Evolutionary conservation across 2,888 invertebrate species (phyloP), one percentile per base, ranked within the genome.

Genomic region (Eupeodes luniger): DNA sequence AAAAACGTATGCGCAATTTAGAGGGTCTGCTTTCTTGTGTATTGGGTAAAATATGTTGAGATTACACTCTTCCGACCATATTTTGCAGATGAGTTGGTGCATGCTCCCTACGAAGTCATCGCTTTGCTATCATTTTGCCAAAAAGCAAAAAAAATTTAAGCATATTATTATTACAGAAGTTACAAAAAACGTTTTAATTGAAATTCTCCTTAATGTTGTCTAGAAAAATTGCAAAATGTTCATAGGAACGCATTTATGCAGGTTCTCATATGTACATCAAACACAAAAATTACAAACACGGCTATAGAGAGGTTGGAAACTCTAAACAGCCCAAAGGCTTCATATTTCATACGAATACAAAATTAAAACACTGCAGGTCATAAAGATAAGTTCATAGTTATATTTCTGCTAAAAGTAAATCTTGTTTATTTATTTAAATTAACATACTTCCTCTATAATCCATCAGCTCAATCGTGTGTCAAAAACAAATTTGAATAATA

Each of bases 311-410:
- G 57, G 59, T 16, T 51, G 59, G n/a, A 51, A 47, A 62, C 51
- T 55, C n/a, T 62, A 77, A 81, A 85, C 44, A 47, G 40, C 66
- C 66, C 55, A 47, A 34, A 55, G 78, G 36, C 36, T 57, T 67
- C 51, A 19, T 6, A 16, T 62, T 27, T 12, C 14, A 61, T 40
- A 69, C 27, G 64, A 49, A n/a, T n/a, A n/a, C n/a, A n/a, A n/a
- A n/a, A n/a, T n/a, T n/a, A n/a, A n/a, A n/a, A 51, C 53, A 77
- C 51, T 69, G 47, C n/a, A 9, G n/a, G 19, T 14, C 14, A 66
- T 49, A n/a, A 14, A 7, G 14, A 27, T 27, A 14, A 27, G 27
- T 49, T 7, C 11, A 55, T 4, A n/a, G 12, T 7, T 14, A 0
- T 47, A 0, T 66, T 9, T 1, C 1, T 0, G 4, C 6, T 12